Conservation (phyloP, 2,888 invertebrate species). For the Nomada goodeniana region DNA sequence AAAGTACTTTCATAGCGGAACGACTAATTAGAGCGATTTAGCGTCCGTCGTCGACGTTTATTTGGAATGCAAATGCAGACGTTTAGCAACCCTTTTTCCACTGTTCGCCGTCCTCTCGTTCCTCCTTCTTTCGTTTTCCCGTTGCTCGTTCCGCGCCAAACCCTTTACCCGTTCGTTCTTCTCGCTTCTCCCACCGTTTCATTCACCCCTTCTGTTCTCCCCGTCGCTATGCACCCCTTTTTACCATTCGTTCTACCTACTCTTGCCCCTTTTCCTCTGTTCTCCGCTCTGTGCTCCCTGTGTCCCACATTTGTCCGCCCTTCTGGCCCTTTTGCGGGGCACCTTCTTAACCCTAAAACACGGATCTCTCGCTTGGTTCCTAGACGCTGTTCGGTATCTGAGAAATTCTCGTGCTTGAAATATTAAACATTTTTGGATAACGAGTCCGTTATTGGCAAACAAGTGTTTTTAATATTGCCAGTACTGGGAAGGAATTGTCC, state of each 20-base stretch:
- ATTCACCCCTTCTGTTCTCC: constrained; percentile 8
- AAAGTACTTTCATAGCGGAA: constrained; percentile 71
- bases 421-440: not conserved
- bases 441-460: not conserved
- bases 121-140: constrained; percentile 15
- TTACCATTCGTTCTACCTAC: constrained; percentile 18
- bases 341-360: not conserved
- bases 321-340: not conserved
- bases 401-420: not conserved
- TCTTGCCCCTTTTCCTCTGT: constrained; percentile 3
- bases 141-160: constrained; percentile 11
- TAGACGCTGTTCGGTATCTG: too few relatives aligned
- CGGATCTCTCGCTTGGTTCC: not conserved
- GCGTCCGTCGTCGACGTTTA: constrained; percentile 69
- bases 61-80: constrained; percentile 72
- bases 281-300: constrained; percentile 14
- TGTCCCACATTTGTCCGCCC: not conserved
- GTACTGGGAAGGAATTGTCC: too few relatives aligned
- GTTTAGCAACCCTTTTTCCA: constrained; percentile 47
- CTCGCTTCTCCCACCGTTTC: constrained; percentile 6
- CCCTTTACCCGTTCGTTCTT: constrained; percentile 6
- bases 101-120: constrained; percentile 33
- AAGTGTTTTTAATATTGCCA: too few relatives aligned
- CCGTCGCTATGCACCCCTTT: constrained; percentile 7
- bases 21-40: constrained; percentile 75